Evolutionary conservation across 2,888 invertebrate genomes (phyloP).

Genomic region (Andrena praecox): DNA sequence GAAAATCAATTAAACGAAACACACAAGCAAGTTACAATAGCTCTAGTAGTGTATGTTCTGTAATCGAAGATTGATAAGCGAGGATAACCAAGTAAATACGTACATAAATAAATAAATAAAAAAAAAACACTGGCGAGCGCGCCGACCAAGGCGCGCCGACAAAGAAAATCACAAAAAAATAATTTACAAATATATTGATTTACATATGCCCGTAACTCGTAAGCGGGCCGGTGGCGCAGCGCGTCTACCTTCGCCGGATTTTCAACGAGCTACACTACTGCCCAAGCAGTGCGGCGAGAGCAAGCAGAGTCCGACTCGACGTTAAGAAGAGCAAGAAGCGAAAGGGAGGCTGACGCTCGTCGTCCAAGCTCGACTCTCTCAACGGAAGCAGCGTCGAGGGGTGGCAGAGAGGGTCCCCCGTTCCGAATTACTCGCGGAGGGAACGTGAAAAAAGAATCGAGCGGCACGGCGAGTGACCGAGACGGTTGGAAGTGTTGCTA

Average conservation of each 20-base stretch:
- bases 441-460: neutral
- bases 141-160: conserved; percentile 72
- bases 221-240: conserved; percentile 82
- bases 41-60: conserved; percentile 85
- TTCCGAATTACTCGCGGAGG: conserved; percentile 11
- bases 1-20: conserved; percentile 71
- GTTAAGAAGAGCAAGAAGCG: neutral
- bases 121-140: conserved; percentile 67
- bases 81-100: conserved; percentile 71
- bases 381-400: neutral
- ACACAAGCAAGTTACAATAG: conserved; percentile 82
- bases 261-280: conserved; percentile 44
- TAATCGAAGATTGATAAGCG: conserved; percentile 83
- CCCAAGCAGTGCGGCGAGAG: conserved; percentile 16
- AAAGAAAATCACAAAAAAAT: conserved; percentile 81
- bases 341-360: neutral
- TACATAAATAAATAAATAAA: conserved; percentile 72
- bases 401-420: neutral
- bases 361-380: conserved; percentile 32
- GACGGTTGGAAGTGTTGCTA: neutral
- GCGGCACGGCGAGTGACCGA: conserved; percentile 3
- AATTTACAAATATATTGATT: conserved; percentile 85
- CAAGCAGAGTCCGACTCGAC: conserved; percentile 10
- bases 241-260: conserved; percentile 63
- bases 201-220: conserved; percentile 85